phyloP scores from a whole-genome alignment of 2,888 invertebrate genomes.

The Rhingia campestris region DNA sequence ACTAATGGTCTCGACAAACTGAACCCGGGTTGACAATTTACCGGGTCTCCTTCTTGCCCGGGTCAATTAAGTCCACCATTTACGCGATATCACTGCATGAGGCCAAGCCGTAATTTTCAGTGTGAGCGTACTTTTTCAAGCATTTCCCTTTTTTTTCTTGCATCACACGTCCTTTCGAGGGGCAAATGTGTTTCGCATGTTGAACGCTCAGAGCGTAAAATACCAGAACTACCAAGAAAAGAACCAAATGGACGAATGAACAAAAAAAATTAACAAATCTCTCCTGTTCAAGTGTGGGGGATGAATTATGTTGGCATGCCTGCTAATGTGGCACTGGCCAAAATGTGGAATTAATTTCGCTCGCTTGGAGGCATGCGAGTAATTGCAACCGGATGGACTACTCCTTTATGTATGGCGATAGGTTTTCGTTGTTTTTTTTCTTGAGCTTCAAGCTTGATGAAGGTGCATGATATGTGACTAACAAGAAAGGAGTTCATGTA shows the following conservation, averaged over 20 bases:
- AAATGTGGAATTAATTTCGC: slow-evolving; percentile 68
- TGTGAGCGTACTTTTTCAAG: slow-evolving; percentile 18
- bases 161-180: slow-evolving; percentile 36
- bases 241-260: background rate
- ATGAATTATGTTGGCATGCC: slow-evolving; percentile 61
- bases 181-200: slow-evolving; percentile 48
- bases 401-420: background rate
- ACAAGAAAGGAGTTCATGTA: slow-evolving; percentile 18
- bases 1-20: slow-evolving; percentile 29
- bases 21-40: background rate
- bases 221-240: background rate
- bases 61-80: slow-evolving; percentile 62
- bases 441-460: background rate
- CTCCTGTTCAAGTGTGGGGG: slow-evolving; percentile 50
- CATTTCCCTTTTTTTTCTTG: slow-evolving; percentile 13
- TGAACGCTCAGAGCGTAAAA: slow-evolving; percentile 35
- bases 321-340: slow-evolving; percentile 63
- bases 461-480: background rate
- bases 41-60: slow-evolving; percentile 1
- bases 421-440: background rate
- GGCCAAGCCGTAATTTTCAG: slow-evolving; percentile 28
- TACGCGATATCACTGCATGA: slow-evolving; percentile 36
- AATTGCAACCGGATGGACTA: slow-evolving; percentile 56
- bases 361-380: slow-evolving; percentile 50
- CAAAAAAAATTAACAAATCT: background rate